These are phyloP conservation scores for Gymnobelideus leadbeateri DNA, from an alignment of 2,113 vertebrate genomes.

Conservation along the genomic window DNA sequence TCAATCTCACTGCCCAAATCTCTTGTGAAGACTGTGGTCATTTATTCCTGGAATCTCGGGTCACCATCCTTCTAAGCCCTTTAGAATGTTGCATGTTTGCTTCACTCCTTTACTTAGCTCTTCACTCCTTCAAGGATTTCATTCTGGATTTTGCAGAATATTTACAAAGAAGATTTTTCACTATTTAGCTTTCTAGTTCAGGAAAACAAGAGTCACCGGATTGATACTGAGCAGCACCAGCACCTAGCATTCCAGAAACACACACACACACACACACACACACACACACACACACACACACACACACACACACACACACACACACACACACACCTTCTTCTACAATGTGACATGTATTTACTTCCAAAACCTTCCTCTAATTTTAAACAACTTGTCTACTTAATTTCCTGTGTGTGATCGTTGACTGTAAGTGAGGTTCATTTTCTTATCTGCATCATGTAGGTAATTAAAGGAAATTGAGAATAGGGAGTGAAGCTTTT, in stretches of 20 bases:
- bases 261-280: slow-evolving; percentile 66
- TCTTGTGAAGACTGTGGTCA: slow-evolving; percentile 82
- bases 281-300: slow-evolving; percentile 43
- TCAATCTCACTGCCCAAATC: slow-evolving; percentile 76
- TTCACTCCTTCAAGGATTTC: slow-evolving; percentile 79
- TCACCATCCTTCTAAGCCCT: slow-evolving; percentile 84
- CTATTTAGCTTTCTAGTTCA: slow-evolving; percentile 79
- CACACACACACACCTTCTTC: slow-evolving; percentile 46
- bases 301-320: slow-evolving; percentile 52
- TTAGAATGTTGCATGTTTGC: slow-evolving; percentile 83
- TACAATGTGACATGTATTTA: slow-evolving; percentile 82
- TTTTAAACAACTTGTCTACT: slow-evolving; percentile 88
- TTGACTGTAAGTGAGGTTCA: slow-evolving; percentile 88
- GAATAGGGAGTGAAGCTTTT: slow-evolving; percentile 91
- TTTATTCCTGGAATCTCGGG: slow-evolving; percentile 85
- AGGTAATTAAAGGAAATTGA: slow-evolving; percentile 95
- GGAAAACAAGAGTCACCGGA: slow-evolving; percentile 76
- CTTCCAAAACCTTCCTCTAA: slow-evolving; percentile 84
- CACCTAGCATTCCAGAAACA: slow-evolving; percentile 74
- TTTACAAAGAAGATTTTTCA: slow-evolving; percentile 83
- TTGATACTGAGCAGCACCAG: slow-evolving; percentile 65
- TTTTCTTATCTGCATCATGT: slow-evolving; percentile 93
- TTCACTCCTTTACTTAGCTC: slow-evolving; percentile 81
- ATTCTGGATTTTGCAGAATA: slow-evolving; percentile 81
- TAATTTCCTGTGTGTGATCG: slow-evolving; percentile 91